Evolutionary conservation across 2,888 invertebrate species (phyloP).

Genomic region (Choristoneura rosaceana): DNA sequence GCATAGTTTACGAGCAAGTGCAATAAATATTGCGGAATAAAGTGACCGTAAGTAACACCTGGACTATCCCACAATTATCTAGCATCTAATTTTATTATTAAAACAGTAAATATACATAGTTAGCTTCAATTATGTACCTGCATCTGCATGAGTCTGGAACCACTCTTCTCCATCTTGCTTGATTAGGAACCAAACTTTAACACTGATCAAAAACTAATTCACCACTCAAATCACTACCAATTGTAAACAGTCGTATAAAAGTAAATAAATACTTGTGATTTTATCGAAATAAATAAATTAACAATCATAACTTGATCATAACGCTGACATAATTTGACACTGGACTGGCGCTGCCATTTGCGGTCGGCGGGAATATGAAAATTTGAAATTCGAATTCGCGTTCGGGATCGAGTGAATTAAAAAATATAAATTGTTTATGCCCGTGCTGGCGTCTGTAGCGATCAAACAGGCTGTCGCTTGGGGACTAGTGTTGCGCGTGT

Average conservation of each 20-base stretch:
- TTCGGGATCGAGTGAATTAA: conserved; percentile 42
- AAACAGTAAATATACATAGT: too few species aligned
- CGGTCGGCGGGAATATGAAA: conserved; percentile 50
- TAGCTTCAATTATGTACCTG: conserved; percentile 62
- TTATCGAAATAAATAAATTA: conserved; percentile 55
- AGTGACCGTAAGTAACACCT: not conserved
- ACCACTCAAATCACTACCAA: conserved; percentile 56
- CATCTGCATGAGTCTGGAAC: conserved; percentile 78
- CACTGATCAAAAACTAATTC: conserved; percentile 44
- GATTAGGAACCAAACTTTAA: conserved; percentile 47
- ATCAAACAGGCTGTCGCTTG: conserved; percentile 78
- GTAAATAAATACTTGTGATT: conserved; percentile 64
- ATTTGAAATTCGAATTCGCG: conserved; percentile 43
- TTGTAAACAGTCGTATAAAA: conserved; percentile 47
- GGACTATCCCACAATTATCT: not conserved
- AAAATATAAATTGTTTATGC: conserved; percentile 29
- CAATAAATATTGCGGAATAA: not conserved
- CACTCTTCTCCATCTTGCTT: conserved; percentile 73
- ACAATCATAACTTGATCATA: conserved; percentile 58
- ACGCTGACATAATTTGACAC: conserved; percentile 74
- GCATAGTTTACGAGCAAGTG: not conserved
- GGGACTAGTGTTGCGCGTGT: conserved; percentile 68
- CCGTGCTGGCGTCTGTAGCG: conserved; percentile 53
- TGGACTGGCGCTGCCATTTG: conserved; percentile 45
- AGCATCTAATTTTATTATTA: not conserved